Percentiles rank a stretch among this genome's conserved stretches.
Evolutionary conservation across 2,797 vertebrate species (phyloP).

Genomic region (Buceros bicornis): DNA sequence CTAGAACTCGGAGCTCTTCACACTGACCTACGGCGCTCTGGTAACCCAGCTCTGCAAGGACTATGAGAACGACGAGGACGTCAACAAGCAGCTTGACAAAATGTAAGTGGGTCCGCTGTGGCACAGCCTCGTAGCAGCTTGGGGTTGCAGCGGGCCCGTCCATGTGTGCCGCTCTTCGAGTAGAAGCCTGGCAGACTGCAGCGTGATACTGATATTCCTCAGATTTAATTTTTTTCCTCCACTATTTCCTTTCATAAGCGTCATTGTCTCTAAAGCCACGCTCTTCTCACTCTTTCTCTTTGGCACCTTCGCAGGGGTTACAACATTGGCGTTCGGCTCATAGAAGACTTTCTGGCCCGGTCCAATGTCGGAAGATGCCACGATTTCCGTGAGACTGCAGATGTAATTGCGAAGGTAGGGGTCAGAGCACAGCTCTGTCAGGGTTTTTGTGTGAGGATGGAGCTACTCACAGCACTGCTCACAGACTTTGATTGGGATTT

Average conservation of each 20-base stretch:
- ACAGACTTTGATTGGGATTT: background rate
- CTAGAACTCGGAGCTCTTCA: slow-evolving; percentile 98
- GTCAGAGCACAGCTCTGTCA: background rate
- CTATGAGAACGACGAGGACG: slow-evolving; percentile 98
- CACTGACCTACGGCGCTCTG: slow-evolving; percentile 94
- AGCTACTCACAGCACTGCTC: background rate
- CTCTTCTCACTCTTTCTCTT: background rate
- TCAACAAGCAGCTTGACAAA: slow-evolving; percentile 98
- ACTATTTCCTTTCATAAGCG: accelerated
- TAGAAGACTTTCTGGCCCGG: slow-evolving; percentile 97
- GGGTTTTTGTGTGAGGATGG: background rate
- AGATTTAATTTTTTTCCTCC: background rate
- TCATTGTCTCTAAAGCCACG: background rate
- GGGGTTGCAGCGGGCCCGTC: accelerated
- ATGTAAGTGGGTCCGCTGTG: slow-evolving; percentile 86
- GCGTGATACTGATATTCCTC: background rate
- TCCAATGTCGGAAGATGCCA: slow-evolving; percentile 97
- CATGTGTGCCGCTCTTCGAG: background rate
- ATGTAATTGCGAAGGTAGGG: slow-evolving; percentile 97
- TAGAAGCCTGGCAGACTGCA: background rate
- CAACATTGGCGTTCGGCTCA: slow-evolving; percentile 97
- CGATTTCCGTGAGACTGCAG: slow-evolving; percentile 98
- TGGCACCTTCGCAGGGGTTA: slow-evolving; percentile 89
- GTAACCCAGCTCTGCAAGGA: slow-evolving; percentile 99
- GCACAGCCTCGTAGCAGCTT: accelerated